Evolutionary conservation across 2,113 vertebrate genomes (phyloP), one percentile per base, ranked within the genome.

Genomic region (Marmota flaviventris): DNA sequence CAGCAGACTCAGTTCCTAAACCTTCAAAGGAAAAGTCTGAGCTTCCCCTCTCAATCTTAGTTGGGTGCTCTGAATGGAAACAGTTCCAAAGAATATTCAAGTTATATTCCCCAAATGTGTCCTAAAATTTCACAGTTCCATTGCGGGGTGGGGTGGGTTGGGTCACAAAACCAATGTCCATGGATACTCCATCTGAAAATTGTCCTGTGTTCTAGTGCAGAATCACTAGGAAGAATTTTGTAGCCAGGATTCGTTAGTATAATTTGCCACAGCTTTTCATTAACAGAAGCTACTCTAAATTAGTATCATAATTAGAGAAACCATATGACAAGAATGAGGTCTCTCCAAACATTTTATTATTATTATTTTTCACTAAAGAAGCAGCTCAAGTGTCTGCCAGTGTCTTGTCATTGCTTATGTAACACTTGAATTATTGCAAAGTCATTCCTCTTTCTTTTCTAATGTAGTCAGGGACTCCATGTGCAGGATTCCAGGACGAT

Each of bases 391-490:
- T 17, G 37, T 53, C 92, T 32, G 90, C 89, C 51, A 87, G 70
- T 17, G 2, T 45, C n/a, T 88, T 51, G 72, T 75, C 94, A 11
- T 37, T 72, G 72, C 67, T 94, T 85, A 82, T 63, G 25, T 75
- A 75, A 95, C 32, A 14, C 67, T 96, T 72, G 24, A 72, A 81
- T 90, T 25, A 29, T 6, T 83, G 93, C 72, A 69, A 34, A 93
- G 61, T 69, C 22, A 51, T 63, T 87, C 69, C 72, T 45, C 63
- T 83, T 79, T n/a, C 42, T 8, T 45, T 20, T 63, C 61, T 34
- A 42, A 0, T 37, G 73, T 32, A 45, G 75, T 11, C 17, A 11
- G 69, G 67, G 85, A 14, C 63, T 34, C 37, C 37, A 10, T 0
- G n/a, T 8, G 25, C 82, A 73, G 65, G 53, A 17, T 39, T 83